Base-by-base conservation (phyloP, 2,113 vertebrate genomes). In the Trinectes maculatus region DNA sequence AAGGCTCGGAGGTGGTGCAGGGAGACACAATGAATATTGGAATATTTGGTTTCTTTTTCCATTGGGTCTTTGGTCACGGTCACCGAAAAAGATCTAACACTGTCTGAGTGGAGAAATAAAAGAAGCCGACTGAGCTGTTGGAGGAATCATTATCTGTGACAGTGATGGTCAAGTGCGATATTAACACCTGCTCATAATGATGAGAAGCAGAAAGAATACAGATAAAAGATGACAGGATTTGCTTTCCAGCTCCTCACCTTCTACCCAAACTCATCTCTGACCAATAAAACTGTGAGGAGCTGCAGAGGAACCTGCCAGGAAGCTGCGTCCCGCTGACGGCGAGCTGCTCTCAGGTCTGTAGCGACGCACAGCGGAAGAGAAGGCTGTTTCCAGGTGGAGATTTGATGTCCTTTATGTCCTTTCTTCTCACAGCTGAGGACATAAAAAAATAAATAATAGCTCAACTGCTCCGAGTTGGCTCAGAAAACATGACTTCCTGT, bases 401-500 rank as follows among this genome's bases (percentile, higher is more conserved):
- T 2, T 0, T 16, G 46, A 77, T n/a, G 75, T 79, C 75, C 80
- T 87, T 81, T 55, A 56, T 37, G 53, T 65, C 25, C 21, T 25
- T 18, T 57, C 54, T 46, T 59, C 42, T 26, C 31, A 3, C 22
- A 55, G 47, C 57, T 34, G 28, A 70, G 15, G 42, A 15, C 18
- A 44, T 12, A 44, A 73, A 60, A 25, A 74, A 73, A 84, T 53
- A 85, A 77, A 77, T 39, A 77, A 81, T 9, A 22, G 73, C 57
- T 79, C 64, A 75, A 44, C 42, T 61, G 62, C 44, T 74, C 15
- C 4, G 3, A 42, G 54, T 62, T 29, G 18, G 10, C 69, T 71
- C 77, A 61, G 71, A 53, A 74, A 84, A 88, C 88, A 86, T 71
- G 79, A 84, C 87, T 86, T 83, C 78, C 58, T 80, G 76, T 89